Conservation (phyloP, 2,888 invertebrate genomes). For the Dasysyrphus albostriatus region DNA sequence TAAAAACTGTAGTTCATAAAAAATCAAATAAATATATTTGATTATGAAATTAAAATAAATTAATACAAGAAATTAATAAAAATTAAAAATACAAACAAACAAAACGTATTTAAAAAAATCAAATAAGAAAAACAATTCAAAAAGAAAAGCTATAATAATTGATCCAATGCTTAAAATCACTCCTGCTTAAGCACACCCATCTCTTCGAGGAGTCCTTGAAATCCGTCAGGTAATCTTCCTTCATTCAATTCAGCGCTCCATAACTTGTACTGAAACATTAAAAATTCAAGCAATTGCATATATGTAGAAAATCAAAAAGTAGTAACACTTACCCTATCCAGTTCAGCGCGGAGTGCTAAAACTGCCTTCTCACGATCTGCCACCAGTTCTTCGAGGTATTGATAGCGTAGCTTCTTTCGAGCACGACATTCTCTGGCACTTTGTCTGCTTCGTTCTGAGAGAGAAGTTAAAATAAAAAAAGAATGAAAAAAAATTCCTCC, state of each 20-base stretch:
- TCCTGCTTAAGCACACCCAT: conserved; percentile 90
- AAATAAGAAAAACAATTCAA: conserved; percentile 24
- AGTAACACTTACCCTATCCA: conserved; percentile 90
- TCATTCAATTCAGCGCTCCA: conserved; percentile 93
- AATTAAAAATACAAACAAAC: conserved; percentile 28
- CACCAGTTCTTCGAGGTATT: conserved; percentile 97
- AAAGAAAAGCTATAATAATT: conserved; percentile 12
- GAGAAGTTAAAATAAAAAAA: not conserved
- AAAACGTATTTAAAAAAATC: conserved; percentile 24
- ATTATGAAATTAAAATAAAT: conserved; percentile 17
- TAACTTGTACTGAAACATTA: conserved; percentile 88
- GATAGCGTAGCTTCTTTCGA: conserved; percentile 97
- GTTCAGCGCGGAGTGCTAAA: conserved; percentile 92
- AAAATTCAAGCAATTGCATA: conserved; percentile 6
- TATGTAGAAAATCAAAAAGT: not conserved
- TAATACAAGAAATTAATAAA: conserved; percentile 34
- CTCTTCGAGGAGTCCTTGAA: conserved; percentile 90
- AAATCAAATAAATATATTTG: conserved; percentile 16
- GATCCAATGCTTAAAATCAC: conserved; percentile 74
- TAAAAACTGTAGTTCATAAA: conserved; percentile 10
- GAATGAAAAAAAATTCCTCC: no score
- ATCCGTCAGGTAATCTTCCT: conserved; percentile 91
- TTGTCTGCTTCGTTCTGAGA: conserved; percentile 95
- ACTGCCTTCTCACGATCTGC: conserved; percentile 97
- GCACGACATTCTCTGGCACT: conserved; percentile 99